These are phyloP conservation scores for Andinoacara biseriatus DNA, from an alignment of 2,113 vertebrate genomes.

Conservation along the genomic window DNA sequence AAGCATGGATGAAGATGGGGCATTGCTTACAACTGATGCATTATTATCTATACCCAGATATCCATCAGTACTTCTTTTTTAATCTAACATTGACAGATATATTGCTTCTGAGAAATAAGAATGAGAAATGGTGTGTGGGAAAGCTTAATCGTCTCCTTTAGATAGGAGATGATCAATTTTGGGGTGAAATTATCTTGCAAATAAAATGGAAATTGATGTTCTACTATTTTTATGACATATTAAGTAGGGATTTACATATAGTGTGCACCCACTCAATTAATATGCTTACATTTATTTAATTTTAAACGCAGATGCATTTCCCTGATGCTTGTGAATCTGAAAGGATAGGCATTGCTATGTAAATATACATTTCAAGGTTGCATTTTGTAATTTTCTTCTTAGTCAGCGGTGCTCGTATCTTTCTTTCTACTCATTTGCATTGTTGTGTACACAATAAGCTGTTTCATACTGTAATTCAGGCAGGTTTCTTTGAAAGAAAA, in stretches of 20 bases:
- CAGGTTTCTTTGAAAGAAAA: too few species aligned
- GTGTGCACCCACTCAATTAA: not conserved
- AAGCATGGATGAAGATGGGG: conserved; percentile 45
- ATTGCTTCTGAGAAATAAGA: conserved; percentile 47
- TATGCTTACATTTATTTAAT: not conserved
- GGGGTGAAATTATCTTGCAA: conserved; percentile 34
- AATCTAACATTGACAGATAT: conserved; percentile 44
- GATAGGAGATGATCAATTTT: conserved; percentile 52
- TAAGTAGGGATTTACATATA: conserved; percentile 18
- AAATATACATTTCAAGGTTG: conserved; percentile 1
- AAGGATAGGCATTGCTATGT: not conserved
- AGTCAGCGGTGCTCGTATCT: not conserved
- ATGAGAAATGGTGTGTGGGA: conserved; percentile 40
- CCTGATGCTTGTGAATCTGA: not conserved
- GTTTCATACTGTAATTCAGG: not conserved
- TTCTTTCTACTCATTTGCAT: not conserved
- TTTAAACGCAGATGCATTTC: not conserved
- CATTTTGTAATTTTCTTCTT: conserved; percentile 11
- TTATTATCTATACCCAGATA: conserved; percentile 51
- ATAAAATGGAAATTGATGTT: conserved; percentile 54
- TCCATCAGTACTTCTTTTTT: conserved; percentile 46
- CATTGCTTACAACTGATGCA: conserved; percentile 24
- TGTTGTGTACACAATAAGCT: not conserved
- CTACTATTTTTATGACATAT: not conserved
- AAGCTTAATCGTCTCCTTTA: conserved; percentile 42